Evolutionary conservation across 2,888 invertebrate species (phyloP), one percentile per base, ranked within the genome.

Genomic region (Eugnorisma glareosa): DNA sequence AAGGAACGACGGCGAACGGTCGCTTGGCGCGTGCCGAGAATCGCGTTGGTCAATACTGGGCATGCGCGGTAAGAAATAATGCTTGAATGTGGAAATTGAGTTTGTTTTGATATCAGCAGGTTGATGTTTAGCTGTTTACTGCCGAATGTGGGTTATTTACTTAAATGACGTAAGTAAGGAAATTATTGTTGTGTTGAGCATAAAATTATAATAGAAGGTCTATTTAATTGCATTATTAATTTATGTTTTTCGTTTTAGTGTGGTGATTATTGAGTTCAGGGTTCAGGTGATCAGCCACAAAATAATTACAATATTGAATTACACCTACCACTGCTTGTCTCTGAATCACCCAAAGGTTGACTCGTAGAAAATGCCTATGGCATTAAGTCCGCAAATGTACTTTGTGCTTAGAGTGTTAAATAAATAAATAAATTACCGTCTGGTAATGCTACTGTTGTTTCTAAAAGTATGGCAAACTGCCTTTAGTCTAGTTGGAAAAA

Each of bases 21-120:
- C 28, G 66, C 48, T 3, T 13, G 74, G 84, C 86, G 83, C 83
- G 84, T 84, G 86, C 86, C 84, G 54, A 28, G 31, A 18, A 7
- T 1, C 28, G 1, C 37, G 57, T 83, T 83, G 8, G 74, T 74
- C 74, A 86, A 86, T 72, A 86, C 51, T 43, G 63, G 6, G 83
- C 82, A 83, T 75, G 73, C 84, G 79, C 84, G 71, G 1, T 54
- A 37, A 64, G 54, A 81, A 37, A 48, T 40, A 51, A 66, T 51
- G 66, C 48, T 80, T 24, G 54, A 63, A 81, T 82, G 69, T 85
- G 40, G 67, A 75, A 82, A 82, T 71, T 67, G 18, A 40, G 28
- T 63, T 84, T 48, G 31, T 73, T 73, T 57, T 80, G 57, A 59
- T 59, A 57, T 77, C n/a, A 67, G 54, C 40, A 0, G 24, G 78